phyloP scores from a whole-genome alignment of 2,888 invertebrate species.

The Venusia cambrica region DNA sequence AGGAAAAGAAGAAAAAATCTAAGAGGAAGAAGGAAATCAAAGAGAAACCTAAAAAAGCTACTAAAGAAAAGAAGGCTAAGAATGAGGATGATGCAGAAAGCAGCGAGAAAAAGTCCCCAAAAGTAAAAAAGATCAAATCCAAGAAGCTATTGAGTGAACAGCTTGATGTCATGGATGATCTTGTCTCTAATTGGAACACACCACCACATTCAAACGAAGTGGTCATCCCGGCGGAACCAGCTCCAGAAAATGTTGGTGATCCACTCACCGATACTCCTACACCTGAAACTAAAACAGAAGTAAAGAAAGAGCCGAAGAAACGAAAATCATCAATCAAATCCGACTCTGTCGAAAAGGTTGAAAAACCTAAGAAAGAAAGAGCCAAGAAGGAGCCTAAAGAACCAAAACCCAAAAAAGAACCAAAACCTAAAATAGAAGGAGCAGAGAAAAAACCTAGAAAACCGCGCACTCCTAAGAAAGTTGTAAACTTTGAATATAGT shows the following conservation, averaged over 20 bases:
- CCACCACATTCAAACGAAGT: slow-evolving; percentile 51
- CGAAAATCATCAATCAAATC: slow-evolving; percentile 41
- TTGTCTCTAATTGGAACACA: slow-evolving; percentile 63
- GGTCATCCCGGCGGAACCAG: slow-evolving; percentile 35
- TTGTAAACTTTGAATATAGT: slow-evolving; percentile 46
- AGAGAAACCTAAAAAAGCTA: slow-evolving; percentile 36
- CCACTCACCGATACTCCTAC: slow-evolving; percentile 13
- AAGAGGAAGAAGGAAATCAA: slow-evolving; percentile 43
- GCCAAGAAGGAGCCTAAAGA: slow-evolving; percentile 44
- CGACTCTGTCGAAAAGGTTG: slow-evolving; percentile 37
- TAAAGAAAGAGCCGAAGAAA: slow-evolving; percentile 54
- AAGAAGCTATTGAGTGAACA: slow-evolving; percentile 62
- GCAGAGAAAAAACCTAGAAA: slow-evolving; percentile 61
- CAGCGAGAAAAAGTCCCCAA: slow-evolving; percentile 33
- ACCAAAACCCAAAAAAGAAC: slow-evolving; percentile 37
- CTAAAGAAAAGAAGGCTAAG: slow-evolving; percentile 26
- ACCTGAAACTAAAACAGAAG: slow-evolving; percentile 19
- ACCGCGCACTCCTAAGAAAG: slow-evolving; percentile 55
- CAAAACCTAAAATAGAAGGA: slow-evolving; percentile 34
- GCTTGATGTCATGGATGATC: slow-evolving; percentile 54
- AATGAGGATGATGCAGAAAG: slow-evolving; percentile 24
- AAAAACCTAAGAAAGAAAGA: slow-evolving; percentile 49
- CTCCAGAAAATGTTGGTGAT: slow-evolving; percentile 16
- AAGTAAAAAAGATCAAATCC: slow-evolving; percentile 45
- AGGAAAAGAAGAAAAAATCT: slow-evolving; percentile 36